Percentiles rank a stretch among this genome's conserved stretches.
These are phyloP conservation scores for Crocuta crocuta DNA, from an alignment of 2,113 vertebrate genomes.

Conservation along the genomic window DNA sequence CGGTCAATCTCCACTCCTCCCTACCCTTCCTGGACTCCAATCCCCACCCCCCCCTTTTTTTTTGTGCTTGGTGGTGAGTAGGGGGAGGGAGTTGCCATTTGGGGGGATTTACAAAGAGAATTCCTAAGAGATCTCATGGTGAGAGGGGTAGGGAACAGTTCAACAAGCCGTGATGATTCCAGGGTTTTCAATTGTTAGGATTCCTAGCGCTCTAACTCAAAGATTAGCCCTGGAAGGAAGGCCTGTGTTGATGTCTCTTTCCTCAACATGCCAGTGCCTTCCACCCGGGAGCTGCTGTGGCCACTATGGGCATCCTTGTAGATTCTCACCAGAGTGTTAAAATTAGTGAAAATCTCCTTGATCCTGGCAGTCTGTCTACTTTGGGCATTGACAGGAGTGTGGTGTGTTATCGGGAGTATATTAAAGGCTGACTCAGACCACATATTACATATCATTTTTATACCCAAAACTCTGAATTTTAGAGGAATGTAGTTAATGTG, in stretches of 20 bases:
- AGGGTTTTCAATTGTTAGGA: background rate
- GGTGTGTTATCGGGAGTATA: background rate
- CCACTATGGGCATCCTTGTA: background rate
- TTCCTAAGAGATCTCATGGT: background rate
- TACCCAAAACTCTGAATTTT: background rate
- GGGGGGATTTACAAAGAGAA: background rate
- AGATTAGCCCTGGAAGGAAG: background rate
- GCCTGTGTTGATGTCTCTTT: background rate
- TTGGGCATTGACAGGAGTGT: background rate
- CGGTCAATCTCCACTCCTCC: background rate
- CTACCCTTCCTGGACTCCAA: background rate
- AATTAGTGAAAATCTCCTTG: background rate
- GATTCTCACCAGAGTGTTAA: background rate
- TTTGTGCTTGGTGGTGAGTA: too few species aligned
- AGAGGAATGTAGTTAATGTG: background rate
- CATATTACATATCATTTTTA: background rate
- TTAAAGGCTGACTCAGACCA: background rate
- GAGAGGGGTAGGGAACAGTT: too few species aligned
- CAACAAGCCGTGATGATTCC: background rate
- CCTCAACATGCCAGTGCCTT: background rate
- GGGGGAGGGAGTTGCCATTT: background rate
- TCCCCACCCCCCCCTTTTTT: background rate
- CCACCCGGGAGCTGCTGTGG: background rate
- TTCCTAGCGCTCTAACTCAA: background rate
- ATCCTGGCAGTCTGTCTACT: background rate